Base-by-base conservation (phyloP, 2,797 vertebrate genomes). In the Stomatorhinus walkeri region DNA sequence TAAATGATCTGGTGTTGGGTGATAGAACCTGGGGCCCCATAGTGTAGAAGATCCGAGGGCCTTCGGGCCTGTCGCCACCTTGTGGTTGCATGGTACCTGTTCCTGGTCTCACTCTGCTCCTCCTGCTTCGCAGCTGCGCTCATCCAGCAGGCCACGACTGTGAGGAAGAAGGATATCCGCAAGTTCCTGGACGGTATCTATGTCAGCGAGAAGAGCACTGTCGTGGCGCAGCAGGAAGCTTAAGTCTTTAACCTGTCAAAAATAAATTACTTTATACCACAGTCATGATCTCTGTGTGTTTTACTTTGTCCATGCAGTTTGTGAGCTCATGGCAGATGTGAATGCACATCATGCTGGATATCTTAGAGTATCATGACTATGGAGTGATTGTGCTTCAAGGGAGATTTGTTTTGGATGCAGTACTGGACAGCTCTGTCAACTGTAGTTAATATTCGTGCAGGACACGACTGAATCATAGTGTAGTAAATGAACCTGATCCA, bases 141-240 rank as follows among this genome's bases (percentile, higher is more conserved):
- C 79, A 94, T 94, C 89, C 93, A 94, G 87, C 93, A 94, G 90
- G 91, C 94, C 84, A 94, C 92, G 85, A 92, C 92, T 16, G 93
- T 94, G 72, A 90, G 87, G 48, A 93, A 93, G 88, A 94, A 93
- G 81, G 93, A 93, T 90, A 93, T 94, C 91, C 86, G 92, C 8
- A 93, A 95, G 88, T 96, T 95, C 90, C 86, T 95, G 91, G 94
- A 95, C 24, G 93, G 94, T 43, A 94, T 95, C 90, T 95, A 95
- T 14, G 88, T 96, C 92, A 93, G 93, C 2, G 92, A 96, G 91
- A 95, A 93, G 89, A 94, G 91, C 85, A 95, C 94, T 5, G 93
- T 94, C 64, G 90, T 94, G 87, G 92, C 94, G 83, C 88, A 88
- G 83, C 89, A 91, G 1, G 87, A 68, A 0, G 91, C 93, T 89